phyloP scores from a whole-genome alignment of 2,113 vertebrate species.

The Empidonax traillii region DNA sequence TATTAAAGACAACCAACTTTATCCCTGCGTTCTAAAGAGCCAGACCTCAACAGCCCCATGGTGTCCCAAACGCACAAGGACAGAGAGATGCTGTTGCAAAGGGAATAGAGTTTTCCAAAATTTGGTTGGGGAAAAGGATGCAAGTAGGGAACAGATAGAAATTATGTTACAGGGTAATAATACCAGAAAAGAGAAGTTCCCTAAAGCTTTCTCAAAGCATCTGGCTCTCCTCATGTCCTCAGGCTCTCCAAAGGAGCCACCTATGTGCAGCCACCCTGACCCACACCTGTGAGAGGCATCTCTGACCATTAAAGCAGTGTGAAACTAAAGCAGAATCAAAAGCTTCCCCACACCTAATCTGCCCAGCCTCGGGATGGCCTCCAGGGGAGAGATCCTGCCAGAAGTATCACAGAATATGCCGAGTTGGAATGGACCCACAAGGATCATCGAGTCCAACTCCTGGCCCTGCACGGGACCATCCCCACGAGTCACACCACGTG shows the following conservation, averaged over 20 bases:
- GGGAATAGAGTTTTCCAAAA: neutral
- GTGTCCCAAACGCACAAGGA: neutral
- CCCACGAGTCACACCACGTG: neutral
- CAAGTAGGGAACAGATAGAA: neutral
- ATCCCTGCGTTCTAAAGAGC: constrained; percentile 4
- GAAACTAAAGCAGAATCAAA: neutral
- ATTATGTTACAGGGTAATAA: neutral
- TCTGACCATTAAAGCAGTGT: neutral
- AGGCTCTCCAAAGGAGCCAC: neutral
- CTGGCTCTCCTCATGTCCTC: neutral
- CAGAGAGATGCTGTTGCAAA: neutral
- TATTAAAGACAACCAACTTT: constrained; percentile 55
- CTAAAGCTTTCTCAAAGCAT: neutral
- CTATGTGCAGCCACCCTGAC: neutral
- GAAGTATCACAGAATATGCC: neutral
- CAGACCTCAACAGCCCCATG: neutral
- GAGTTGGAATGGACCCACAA: neutral
- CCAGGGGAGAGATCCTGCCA: neutral
- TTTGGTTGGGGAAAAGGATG: rapidly evolving
- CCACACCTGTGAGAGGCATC: rapidly evolving
- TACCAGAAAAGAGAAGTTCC: neutral
- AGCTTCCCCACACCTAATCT: neutral
- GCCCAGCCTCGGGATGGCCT: neutral
- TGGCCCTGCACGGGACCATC: neutral
- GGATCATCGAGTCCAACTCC: neutral